Evolutionary conservation across 2,888 invertebrate species (phyloP).

Genomic region (Silvanus unidentatus): DNA sequence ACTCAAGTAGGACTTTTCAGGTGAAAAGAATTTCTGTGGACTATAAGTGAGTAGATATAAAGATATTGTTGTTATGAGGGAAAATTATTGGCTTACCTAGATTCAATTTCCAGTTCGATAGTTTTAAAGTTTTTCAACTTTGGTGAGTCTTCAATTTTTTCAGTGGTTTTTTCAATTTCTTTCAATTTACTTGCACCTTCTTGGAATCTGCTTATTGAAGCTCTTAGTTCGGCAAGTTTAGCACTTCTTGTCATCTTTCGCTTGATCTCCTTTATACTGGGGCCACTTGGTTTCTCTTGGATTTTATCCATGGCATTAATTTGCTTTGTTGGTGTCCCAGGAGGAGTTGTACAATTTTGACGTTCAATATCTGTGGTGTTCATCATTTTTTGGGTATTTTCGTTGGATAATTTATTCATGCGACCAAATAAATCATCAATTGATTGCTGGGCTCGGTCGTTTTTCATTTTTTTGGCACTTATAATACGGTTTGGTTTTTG

Average conservation of each 20-base stretch:
- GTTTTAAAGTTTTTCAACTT: conserved; percentile 65
- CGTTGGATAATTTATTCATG: conserved; percentile 15
- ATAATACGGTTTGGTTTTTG: conserved; percentile 3
- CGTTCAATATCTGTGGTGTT: conserved; percentile 12
- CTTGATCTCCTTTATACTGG: conserved; percentile 65
- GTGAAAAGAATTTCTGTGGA: conserved; percentile 60
- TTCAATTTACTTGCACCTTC: conserved; percentile 59
- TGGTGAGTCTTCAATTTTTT: conserved; percentile 43
- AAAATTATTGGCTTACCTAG: conserved; percentile 52
- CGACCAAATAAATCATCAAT: conserved; percentile 34
- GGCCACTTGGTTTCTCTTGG: conserved; percentile 52
- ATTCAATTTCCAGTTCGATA: conserved; percentile 69
- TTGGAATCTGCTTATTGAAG: conserved; percentile 60
- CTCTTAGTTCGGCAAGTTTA: conserved; percentile 64
- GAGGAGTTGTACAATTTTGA: conserved; percentile 34
- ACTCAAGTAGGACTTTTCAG: conserved; percentile 52
- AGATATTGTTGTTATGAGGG: conserved; percentile 4
- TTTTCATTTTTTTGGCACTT: conserved; percentile 20
- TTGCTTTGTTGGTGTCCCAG: conserved; percentile 35
- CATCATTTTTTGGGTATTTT: conserved; percentile 10
- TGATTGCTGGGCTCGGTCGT: conserved; percentile 27
- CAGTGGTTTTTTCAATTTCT: conserved; percentile 39
- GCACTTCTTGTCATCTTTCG: conserved; percentile 62
- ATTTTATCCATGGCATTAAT: conserved; percentile 47
- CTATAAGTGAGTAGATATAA: too few species aligned